Evolutionary conservation across 2,888 invertebrate genomes (phyloP), one percentile per base, ranked within the genome.

Genomic region (Athripsodes cinereus): DNA sequence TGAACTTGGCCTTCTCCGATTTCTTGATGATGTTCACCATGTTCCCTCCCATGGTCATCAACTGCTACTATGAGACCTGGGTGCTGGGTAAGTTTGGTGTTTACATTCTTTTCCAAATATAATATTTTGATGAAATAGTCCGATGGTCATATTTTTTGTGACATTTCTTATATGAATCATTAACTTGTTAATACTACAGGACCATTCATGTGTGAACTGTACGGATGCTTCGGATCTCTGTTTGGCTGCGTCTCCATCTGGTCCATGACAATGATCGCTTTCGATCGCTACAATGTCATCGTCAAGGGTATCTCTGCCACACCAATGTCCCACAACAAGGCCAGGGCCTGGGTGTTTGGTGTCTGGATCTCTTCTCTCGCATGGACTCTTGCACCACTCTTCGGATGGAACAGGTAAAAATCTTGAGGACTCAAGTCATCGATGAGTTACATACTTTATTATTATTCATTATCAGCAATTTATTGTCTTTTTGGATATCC

Each of bases 241-340:
- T 93, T 90, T 69, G 96, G 96, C 61, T 90, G 92, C 71, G 83
- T 83, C 66, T 95, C 94, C 60, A 96, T 96, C 69, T 94, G 93
- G 91, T 88, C 92, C 26, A 92, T 96, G 91, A 88, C 89, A 16
- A 86, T 89, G 84, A 94, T 96, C 66, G 90, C 95, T 58, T 82
- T 93, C 68, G 96, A 96, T 72, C 84, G 96, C 66, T 96, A 95
- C 81, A 92, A 92, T 71, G 95, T 95, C 58, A 96, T 96, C 70
- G 94, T 95, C 40, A 92, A 92, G 74, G 91, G 93, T 66, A 81
- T 95, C 67, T 85, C 92, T 55, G 94, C 89, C 13, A 86, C 88
- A 67, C 92, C 92, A 21, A 81, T 94, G 81, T 88, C 89, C 53
- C 89, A 86, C 68, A 90, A 87, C 66, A 85, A 87, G 64, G 90